Conservation (phyloP, 2,888 invertebrate species). For the Torymus aiolomorphi region DNA sequence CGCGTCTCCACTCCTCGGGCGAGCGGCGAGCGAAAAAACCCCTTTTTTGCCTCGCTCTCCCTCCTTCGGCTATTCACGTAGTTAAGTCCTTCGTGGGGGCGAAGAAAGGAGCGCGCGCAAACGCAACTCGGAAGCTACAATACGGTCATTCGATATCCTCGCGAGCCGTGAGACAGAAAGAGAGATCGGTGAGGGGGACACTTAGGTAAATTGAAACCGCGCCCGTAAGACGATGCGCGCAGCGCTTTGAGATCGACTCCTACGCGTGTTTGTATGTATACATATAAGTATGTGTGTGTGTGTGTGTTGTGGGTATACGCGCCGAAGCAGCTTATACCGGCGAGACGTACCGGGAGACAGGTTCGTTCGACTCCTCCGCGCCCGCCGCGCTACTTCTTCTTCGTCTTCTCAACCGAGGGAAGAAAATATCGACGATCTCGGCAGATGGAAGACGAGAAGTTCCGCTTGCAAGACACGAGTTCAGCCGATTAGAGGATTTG, state of each 20-base stretch:
- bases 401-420: neutral
- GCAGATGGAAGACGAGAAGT: too few species aligned
- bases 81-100: slow-evolving; percentile 11
- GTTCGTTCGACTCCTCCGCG: slow-evolving; percentile 1
- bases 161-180: slow-evolving; percentile 17
- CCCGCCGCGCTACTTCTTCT: neutral
- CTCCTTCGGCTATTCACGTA: slow-evolving; percentile 25
- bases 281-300: slow-evolving; percentile 4
- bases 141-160: slow-evolving; percentile 50
- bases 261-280: slow-evolving; percentile 3
- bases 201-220: slow-evolving; percentile 64
- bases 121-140: slow-evolving; percentile 42
- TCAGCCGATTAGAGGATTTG: too few species aligned
- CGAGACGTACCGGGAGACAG: slow-evolving; percentile 16
- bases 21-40: neutral
- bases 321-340: neutral
- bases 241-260: slow-evolving; percentile 48
- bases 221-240: slow-evolving; percentile 61
- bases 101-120: slow-evolving; percentile 1
- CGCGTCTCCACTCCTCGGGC: neutral
- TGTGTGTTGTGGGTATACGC: slow-evolving; percentile 8
- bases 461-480: too few species aligned
- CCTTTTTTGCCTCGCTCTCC: neutral
- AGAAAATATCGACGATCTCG: neutral
- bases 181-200: slow-evolving; percentile 53